Conservation (phyloP, 2,888 invertebrate species). For the Liodrosophila aerea region DNA sequence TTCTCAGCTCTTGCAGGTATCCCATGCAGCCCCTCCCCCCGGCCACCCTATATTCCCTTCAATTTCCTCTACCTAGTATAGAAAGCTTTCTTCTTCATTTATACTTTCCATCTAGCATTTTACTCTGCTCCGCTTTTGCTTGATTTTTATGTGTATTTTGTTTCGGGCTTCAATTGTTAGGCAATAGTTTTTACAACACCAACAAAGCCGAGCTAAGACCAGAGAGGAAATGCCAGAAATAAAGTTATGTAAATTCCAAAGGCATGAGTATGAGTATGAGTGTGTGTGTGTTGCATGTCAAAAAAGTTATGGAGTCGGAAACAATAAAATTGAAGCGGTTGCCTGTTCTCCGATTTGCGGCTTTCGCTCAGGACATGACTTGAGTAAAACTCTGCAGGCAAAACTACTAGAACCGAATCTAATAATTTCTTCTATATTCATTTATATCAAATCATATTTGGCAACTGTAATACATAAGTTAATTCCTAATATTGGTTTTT, state of each 20-base stretch:
- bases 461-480: no score
- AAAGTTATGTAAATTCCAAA: slow-evolving; percentile 72
- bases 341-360: slow-evolving; percentile 13
- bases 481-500: no score
- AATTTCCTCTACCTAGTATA: slow-evolving; percentile 14
- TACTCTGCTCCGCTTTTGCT: slow-evolving; percentile 4
- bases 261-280: slow-evolving; percentile 9
- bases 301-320: slow-evolving; percentile 43
- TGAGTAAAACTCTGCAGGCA: no score
- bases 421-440: no score
- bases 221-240: slow-evolving; percentile 60
- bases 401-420: no score
- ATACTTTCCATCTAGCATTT: slow-evolving; percentile 1
- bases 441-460: no score
- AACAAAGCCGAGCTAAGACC: slow-evolving; percentile 23
- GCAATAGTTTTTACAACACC: slow-evolving; percentile 78
- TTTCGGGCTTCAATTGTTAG: slow-evolving; percentile 67
- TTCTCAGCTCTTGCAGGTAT: slow-evolving; percentile 44
- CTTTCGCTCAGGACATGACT: background rate
- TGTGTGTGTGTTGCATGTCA: slow-evolving; percentile 26
- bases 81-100: slow-evolving; percentile 21
- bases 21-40: background rate
- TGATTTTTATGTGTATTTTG: slow-evolving; percentile 41
- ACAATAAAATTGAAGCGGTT: slow-evolving; percentile 61
- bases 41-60: background rate